Base-by-base conservation (phyloP, 1,140 invertebrate species). In the Stratiolaelaps scimitus region DNA sequence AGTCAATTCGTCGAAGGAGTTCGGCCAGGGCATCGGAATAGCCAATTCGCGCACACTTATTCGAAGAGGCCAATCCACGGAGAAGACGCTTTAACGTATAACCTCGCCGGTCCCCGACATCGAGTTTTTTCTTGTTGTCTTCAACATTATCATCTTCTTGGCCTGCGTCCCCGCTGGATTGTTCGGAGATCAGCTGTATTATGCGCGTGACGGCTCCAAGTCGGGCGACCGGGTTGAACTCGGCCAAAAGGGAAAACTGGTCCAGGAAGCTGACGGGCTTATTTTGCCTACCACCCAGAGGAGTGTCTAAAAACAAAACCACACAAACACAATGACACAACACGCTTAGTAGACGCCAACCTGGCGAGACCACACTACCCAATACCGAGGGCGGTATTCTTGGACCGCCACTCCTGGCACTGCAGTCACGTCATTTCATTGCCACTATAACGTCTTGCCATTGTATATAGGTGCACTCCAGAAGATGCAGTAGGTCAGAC, bases 21-120 rank as follows among this genome's bases (percentile, higher is more conserved):
- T 60, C 53, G 53, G 53, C 23, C 13, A 60, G 53, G 17, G 53
- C 53, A 26, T 17, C 53, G 26, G 53, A 60, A 60, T 29, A 60
- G 34, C 53, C 53, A 23, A 60, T 60, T 60, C 53, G 26, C 15
- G 53, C 26, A 23, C 53, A 60, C 23, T 34, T 26, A 34, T 60
- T 60, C 20, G 53, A 60, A 15, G 53, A 60, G 17, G 53, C 26
- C 53, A 60, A 26, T 29, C 53, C 53, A 15, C 53, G 53, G 17
- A 60, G 26, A 26, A 60, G 20, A 17, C 53, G 26, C 23, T 60
- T 60, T 34, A 60, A 26, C 15, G 53, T 60, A 23, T 60, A 60
- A 2, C 23, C 15, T 60, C 20, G 26, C 26, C 53, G 15, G 26
- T 40, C 34, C 10, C 34, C 34, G 10, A 40, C 34, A 40, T 60